Evolutionary conservation across 2,113 vertebrate genomes (phyloP).

Genomic region (Malurus melanocephalus): DNA sequence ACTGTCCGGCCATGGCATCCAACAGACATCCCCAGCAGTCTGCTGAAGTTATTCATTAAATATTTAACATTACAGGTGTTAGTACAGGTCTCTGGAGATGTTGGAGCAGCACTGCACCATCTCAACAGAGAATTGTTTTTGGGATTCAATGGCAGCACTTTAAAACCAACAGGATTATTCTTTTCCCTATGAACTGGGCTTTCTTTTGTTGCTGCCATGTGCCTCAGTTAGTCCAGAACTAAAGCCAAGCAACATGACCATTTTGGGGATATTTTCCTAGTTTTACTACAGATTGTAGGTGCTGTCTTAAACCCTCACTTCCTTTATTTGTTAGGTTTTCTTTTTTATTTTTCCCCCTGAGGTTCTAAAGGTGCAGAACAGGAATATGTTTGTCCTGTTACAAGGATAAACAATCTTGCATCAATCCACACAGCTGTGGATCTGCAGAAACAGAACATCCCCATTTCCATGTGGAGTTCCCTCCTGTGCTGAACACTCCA

Average conservation of each 20-base stretch:
- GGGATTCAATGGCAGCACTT: neutral
- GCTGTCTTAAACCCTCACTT: neutral
- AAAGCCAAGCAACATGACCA: neutral
- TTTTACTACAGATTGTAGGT: neutral
- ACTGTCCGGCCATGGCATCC: neutral
- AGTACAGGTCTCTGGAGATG: neutral
- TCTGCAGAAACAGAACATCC: neutral
- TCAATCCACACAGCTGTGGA: neutral
- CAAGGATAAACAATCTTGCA: neutral
- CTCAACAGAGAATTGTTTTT: neutral
- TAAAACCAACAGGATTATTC: neutral
- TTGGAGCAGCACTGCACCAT: neutral
- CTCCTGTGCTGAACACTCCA: neutral
- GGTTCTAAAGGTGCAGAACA: neutral
- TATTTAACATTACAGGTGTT: neutral
- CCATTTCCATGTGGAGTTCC: neutral
- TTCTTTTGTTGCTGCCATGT: neutral
- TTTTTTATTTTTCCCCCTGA: fast-evolving
- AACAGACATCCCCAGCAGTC: neutral
- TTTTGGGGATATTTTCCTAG: neutral
- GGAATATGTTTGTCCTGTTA: neutral
- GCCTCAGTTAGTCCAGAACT: neutral
- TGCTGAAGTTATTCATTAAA: neutral
- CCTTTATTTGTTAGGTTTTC: neutral
- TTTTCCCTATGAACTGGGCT: neutral